Base-by-base conservation (phyloP, 2,797 vertebrate species). In the Lagorchestes hirsutus region DNA sequence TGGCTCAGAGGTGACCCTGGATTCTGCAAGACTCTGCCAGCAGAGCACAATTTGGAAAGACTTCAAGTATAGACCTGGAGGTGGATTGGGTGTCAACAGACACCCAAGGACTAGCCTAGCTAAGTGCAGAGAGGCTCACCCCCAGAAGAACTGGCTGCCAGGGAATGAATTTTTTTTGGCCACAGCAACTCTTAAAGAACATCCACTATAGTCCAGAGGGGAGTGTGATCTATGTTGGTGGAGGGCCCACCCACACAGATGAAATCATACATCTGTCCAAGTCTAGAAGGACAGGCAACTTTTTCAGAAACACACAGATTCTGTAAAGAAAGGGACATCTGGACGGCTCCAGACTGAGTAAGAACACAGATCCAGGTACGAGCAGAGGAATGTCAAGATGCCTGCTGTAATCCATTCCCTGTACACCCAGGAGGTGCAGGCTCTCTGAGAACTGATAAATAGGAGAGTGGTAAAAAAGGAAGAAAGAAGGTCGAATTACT, bases 61-160 rank as follows among this genome's bases (percentile, higher is more conserved):
- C 74, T 87, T 87, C 74, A 87, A 87, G 74, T 87, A 87, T 87
- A 50, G 74, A 87, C 74, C 74, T 87, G 74, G 74, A 87, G 74
- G 74, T 87, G 74, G 74, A 87, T 87, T 87, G 74, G 74, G 74
- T 87, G 74, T 87, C 74, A 87, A 87, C 40, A 87, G 74, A 87
- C 74, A 50, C 74, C 74, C 40, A 87, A 87, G 40, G 74, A 87
- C 74, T 28, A 87, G 74, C 50, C 74, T 87, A 87, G 74, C 74
- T 87, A 87, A 87, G 74, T 87, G 74, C 40, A 87, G 74, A 87
- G 74, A 87, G 74, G 74, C 74, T 87, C 74, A 87, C 74, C 74
- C 74, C 40, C 40, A 46, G 40, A 87, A 87, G 74, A 3, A 87
- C 40, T 87, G 74, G 40, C 74, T 87, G 74, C 74, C 74, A 87